Conservation (phyloP, 2,113 vertebrate genomes). For the Festucalex cinctus region DNA sequence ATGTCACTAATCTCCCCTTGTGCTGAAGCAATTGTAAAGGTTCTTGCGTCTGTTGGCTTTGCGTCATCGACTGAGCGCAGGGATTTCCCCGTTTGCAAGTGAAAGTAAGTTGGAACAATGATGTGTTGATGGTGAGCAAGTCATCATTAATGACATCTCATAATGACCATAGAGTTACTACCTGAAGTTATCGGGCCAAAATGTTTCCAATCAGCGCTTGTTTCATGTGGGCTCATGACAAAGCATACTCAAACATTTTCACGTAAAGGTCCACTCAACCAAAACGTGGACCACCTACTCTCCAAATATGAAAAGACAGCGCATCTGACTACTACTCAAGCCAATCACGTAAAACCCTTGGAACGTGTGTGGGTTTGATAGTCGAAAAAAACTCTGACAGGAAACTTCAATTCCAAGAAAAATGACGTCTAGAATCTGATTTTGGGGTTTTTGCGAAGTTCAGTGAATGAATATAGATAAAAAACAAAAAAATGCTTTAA, state of each 20-base stretch:
- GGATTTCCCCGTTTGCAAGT: constrained; percentile 4
- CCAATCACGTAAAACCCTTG: background rate
- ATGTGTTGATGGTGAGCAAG: background rate
- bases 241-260: background rate
- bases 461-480: too few species aligned
- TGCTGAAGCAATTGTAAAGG: background rate
- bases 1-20: background rate
- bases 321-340: background rate
- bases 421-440: too few species aligned
- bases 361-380: background rate
- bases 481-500: too few species aligned
- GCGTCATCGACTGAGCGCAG: background rate
- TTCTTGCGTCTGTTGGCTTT: background rate
- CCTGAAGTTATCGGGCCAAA: background rate
- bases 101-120: background rate
- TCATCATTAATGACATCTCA: background rate
- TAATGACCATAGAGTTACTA: background rate
- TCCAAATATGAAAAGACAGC: background rate
- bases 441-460: too few species aligned
- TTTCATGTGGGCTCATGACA: constrained; percentile 2
- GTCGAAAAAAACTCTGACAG: too few species aligned
- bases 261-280: background rate
- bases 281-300: background rate
- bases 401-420: too few species aligned
- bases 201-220: background rate